Base-by-base conservation (phyloP, 2,797 vertebrate species). In the Clarias platycephalus region DNA sequence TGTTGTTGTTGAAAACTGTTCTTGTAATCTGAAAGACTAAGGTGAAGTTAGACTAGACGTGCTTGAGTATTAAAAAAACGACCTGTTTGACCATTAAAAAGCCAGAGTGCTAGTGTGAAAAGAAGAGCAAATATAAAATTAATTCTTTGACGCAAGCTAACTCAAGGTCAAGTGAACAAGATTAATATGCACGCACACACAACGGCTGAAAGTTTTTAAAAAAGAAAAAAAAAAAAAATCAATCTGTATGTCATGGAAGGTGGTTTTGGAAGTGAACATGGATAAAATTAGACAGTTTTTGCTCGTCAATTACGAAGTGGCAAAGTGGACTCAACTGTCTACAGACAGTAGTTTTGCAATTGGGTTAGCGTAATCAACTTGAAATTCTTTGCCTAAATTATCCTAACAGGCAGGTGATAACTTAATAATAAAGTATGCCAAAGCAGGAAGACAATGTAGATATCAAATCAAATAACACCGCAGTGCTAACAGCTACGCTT, bases 161-260 rank as follows among this genome's bases (percentile, higher is more conserved):
- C 44, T 83, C 71, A 84, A 40, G 70, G 66, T 78, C 40, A 74
- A 79, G 44, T 67, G 53, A 22, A 53, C 28, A 79, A 82, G 70
- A 83, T 91, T 82, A 88, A 81, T 86, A 83, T 70, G 88, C 84
- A 90, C 60, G 72, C 80, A 87, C 64, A 90, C 83, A 90, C 9
- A 80, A 79, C 6, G 37, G 24, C n/a, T 28, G 58, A 44, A 44
- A 63, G 34, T 31, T 12, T n/a, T 20, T 40, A 37, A 34, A 77
- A 13, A 37, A 37, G 13, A 60, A 15, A 77, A 78, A 40, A 49
- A 20, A 24, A n/a, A 49, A 22, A 24, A n/a, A 28, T 9, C n/a
- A 1, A n/a, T 22, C 31, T 64, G 60, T 18, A 79, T 49, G 64
- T 28, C 8, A 80, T 63, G 20, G 60, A 66, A 80, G 53, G 37